These are phyloP conservation scores for Myathropa florea DNA, from an alignment of 2,888 invertebrate species.

Conservation along the genomic window DNA sequence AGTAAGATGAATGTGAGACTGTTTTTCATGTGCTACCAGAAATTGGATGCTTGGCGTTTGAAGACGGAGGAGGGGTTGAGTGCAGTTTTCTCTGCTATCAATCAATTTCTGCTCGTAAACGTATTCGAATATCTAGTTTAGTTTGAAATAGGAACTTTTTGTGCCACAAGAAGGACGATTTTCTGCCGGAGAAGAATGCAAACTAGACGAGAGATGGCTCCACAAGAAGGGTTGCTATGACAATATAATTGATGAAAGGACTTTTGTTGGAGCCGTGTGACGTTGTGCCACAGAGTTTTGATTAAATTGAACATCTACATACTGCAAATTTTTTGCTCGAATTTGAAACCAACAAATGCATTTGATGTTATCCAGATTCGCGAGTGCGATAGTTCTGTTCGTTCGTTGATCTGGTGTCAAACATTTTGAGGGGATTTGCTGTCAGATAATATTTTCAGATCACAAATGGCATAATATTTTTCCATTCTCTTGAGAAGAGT, in stretches of 20 bases:
- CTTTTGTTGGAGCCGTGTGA: background rate
- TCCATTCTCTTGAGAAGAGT: too few species aligned
- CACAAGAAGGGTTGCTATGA: background rate
- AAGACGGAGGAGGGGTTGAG: background rate
- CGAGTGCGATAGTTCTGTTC: too few species aligned
- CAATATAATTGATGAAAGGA: background rate
- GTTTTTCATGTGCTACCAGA: background rate
- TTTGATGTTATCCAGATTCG: too few species aligned
- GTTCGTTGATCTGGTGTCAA: too few species aligned
- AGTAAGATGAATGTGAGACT: background rate
- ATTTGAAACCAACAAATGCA: too few species aligned
- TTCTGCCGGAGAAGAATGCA: background rate
- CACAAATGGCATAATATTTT: too few species aligned
- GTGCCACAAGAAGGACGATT: background rate
- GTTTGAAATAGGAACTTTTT: background rate
- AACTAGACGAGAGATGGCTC: background rate
- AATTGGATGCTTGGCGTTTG: background rate
- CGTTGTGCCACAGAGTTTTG: too few species aligned
- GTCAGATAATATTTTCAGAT: too few species aligned
- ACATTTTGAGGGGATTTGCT: too few species aligned
- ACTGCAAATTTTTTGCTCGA: too few species aligned
- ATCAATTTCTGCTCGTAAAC: background rate
- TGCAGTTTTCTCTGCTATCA: background rate
- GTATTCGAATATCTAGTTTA: background rate
- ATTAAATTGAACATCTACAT: too few species aligned